A percentile compares a stretch with the other conserved stretches of the same genome.
phyloP scores from a whole-genome alignment of 2,888 invertebrate genomes.

The Cryptus armator region DNA sequence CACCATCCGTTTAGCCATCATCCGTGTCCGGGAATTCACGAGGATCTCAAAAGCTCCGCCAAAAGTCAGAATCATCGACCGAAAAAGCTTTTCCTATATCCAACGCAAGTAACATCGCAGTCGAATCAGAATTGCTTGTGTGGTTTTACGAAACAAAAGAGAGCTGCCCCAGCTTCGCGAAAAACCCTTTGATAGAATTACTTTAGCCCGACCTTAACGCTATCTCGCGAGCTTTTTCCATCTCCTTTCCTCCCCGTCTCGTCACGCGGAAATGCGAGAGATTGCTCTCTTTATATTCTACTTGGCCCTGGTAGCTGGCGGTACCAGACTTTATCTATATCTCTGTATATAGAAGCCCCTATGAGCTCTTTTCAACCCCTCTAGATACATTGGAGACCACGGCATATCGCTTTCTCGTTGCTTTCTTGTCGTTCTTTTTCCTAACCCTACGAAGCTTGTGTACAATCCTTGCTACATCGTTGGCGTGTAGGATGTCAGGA shows the following conservation, averaged over 20 bases:
- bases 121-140: constrained; percentile 60
- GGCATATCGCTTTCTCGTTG: constrained; percentile 7
- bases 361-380: constrained; percentile 61
- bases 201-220: constrained; percentile 53
- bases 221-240: constrained; percentile 64
- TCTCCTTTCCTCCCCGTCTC: neutral
- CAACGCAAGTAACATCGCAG: constrained; percentile 27
- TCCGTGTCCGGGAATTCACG: constrained; percentile 61
- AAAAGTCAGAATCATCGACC: constrained; percentile 64
- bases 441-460: constrained; percentile 25
- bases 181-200: constrained; percentile 68
- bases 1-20: constrained; percentile 48
- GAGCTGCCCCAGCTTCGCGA: constrained; percentile 27
- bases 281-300: constrained; percentile 69
- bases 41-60: constrained; percentile 66
- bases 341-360: constrained; percentile 48
- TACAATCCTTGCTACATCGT: constrained; percentile 17
- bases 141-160: constrained; percentile 49
- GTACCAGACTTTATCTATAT: constrained; percentile 50
- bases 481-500: constrained; percentile 21
- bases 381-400: constrained; percentile 39
- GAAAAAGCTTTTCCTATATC: constrained; percentile 50
- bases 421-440: constrained; percentile 21
- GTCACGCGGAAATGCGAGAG: constrained; percentile 57
- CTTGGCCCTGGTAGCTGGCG: constrained; percentile 55